Base-by-base conservation (phyloP, 1,140 invertebrate species). In the Rhizoglyphus robini region DNA sequence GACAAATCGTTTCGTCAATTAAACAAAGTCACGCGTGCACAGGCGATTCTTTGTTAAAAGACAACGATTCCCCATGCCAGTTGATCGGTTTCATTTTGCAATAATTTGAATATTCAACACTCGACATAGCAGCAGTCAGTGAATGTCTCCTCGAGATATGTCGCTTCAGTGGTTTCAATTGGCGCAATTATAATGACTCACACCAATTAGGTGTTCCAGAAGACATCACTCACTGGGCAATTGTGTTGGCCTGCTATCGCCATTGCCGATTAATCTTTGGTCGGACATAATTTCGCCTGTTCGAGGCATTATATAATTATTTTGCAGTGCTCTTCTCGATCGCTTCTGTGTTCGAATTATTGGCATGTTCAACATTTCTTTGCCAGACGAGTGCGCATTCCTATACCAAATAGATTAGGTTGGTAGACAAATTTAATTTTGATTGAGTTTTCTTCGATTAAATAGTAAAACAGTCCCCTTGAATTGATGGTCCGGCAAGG, bases 1-100 rank as follows among this genome's bases (percentile, higher is more conserved):
- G 51, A 54, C 51, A 54, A 54, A 54, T 54, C 51, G 51, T 27
- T 32, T 54, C 23, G 8, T 15, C 51, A 54, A 54, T 54, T 54
- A 54, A 54, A 23, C 51, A 54, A 25, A 25, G 8, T 54, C 51
- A 54, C 51, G 41, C 41, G 41, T 46, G 15, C 15, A 46, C 23
- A 15, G 41, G 15, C 23, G 51, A 15, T 54, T 23, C 51, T 32
- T 32, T 32, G 15, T 23, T 18, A 41, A 41, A 41, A 41, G 36
- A 41, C 36, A 41, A 41, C 8, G 36, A 11, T 41, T 41, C 18
- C n/a, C n/a, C n/a, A n/a, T n/a, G n/a, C n/a, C n/a, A n/a, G n/a
- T 41, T 41, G 36, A 18, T 41, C 18, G 8, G 36, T 18, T 41
- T 41, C 8, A 41, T 41, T 41, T 41, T 8, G 36, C 36, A 54